Percentiles rank a stretch among this genome's conserved stretches.
phyloP scores from a whole-genome alignment of 2,113 vertebrate genomes.

The Sitta europaea region DNA sequence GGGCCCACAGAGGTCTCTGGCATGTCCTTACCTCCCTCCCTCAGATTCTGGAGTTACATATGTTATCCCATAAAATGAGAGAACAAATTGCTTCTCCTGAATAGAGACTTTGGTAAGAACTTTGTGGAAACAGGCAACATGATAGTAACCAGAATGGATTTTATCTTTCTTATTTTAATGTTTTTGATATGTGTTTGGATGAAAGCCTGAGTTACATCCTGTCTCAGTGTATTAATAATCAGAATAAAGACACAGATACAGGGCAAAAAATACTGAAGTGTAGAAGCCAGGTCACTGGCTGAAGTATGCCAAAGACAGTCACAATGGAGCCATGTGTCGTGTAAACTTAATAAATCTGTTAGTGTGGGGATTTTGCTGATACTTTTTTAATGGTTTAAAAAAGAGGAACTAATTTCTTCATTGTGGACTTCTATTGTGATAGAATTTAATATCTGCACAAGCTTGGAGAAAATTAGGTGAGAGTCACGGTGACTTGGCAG shows the following conservation, averaged over 20 bases:
- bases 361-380: neutral
- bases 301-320: neutral
- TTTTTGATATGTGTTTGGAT: neutral
- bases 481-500: neutral
- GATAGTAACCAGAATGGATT: neutral
- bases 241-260: neutral
- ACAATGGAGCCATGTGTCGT: accelerated
- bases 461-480: neutral
- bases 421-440: neutral
- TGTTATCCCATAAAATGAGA: neutral
- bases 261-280: neutral
- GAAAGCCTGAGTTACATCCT: neutral
- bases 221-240: neutral
- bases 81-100: neutral
- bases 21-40: neutral
- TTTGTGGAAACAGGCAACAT: neutral
- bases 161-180: neutral
- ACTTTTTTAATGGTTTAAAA: neutral
- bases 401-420: neutral
- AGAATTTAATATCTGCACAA: neutral
- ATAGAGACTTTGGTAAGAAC: neutral
- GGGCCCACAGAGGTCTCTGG: neutral
- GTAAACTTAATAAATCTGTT: neutral
- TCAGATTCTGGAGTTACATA: neutral
- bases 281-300: neutral